These are phyloP conservation scores for Athalia cordata DNA, from an alignment of 2,888 invertebrate species.

Conservation along the genomic window DNA sequence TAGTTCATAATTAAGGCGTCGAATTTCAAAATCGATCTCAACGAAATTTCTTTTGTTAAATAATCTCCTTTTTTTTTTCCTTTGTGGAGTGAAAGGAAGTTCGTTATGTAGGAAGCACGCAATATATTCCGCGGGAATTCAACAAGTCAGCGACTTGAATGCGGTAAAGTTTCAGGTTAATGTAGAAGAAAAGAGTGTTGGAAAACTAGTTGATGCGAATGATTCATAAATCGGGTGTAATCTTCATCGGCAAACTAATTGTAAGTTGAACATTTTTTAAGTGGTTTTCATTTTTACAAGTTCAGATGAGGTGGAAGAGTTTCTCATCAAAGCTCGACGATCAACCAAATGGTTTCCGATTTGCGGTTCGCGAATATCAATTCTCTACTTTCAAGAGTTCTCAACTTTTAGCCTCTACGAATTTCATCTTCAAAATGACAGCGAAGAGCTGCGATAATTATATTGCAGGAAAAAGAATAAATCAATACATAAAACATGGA, in stretches of 20 bases:
- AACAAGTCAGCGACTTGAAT: neutral
- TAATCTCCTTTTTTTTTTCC: too few relatives aligned
- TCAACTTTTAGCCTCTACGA: constrained; percentile 16
- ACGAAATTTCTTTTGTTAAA: too few relatives aligned
- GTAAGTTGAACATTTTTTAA: neutral
- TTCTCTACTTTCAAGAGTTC: neutral
- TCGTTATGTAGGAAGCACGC: too few relatives aligned
- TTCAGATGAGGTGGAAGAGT: neutral
- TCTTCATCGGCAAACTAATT: constrained; percentile 1
- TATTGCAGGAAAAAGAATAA: too few relatives aligned
- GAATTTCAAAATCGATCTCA: too few relatives aligned
- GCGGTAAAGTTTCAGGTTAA: too few relatives aligned
- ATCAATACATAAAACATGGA: too few relatives aligned
- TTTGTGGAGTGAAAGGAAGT: too few relatives aligned
- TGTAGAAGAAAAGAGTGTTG: neutral
- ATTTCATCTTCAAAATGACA: neutral
- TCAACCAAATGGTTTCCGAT: neutral
- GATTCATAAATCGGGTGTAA: constrained; percentile 8
- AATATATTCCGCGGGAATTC: neutral
- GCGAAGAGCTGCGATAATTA: too few relatives aligned
- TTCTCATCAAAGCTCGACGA: neutral
- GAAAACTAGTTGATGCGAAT: constrained; percentile 27
- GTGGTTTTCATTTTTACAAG: too few relatives aligned
- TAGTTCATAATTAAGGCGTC: too few relatives aligned
- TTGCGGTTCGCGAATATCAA: neutral